Conservation (phyloP, 2,113 vertebrate genomes). For the Neolamprologus tretocephalus region DNA sequence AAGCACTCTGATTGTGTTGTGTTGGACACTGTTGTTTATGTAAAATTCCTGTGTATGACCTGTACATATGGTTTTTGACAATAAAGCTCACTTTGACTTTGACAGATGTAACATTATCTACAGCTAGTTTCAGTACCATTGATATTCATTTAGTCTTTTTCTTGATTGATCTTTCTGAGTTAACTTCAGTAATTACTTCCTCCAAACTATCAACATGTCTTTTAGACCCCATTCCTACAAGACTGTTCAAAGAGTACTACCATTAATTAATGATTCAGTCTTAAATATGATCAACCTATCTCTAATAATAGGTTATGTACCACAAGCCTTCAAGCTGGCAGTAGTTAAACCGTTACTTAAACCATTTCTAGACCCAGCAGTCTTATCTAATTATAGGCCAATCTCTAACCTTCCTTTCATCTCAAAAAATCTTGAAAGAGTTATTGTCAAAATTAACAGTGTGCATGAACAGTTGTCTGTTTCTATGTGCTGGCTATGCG, state of each 20-base stretch:
- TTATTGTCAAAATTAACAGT: not conserved
- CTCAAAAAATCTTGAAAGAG: not conserved
- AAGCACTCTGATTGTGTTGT: not conserved
- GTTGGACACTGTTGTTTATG: not conserved
- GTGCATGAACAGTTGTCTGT: not conserved
- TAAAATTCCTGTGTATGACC: not conserved
- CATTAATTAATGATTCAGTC: not conserved
- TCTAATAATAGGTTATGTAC: not conserved
- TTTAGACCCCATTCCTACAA: not conserved
- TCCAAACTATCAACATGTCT: not conserved
- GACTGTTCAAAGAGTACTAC: not conserved
- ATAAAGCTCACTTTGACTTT: not conserved
- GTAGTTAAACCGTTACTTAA: not conserved
- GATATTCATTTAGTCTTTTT: not conserved
- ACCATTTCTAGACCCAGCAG: not conserved
- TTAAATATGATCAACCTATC: not conserved
- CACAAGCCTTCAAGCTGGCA: not conserved
- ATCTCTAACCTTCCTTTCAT: not conserved
- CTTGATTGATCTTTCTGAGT: not conserved
- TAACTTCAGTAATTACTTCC: not conserved
- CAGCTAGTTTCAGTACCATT: not conserved
- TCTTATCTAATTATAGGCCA: not conserved
- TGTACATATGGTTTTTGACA: not conserved
- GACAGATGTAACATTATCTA: not conserved
- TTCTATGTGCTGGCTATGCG: not conserved